Evolutionary conservation across 2,797 vertebrate species (phyloP), one percentile per base, ranked within the genome.

Genomic region (Cuniculus paca): DNA sequence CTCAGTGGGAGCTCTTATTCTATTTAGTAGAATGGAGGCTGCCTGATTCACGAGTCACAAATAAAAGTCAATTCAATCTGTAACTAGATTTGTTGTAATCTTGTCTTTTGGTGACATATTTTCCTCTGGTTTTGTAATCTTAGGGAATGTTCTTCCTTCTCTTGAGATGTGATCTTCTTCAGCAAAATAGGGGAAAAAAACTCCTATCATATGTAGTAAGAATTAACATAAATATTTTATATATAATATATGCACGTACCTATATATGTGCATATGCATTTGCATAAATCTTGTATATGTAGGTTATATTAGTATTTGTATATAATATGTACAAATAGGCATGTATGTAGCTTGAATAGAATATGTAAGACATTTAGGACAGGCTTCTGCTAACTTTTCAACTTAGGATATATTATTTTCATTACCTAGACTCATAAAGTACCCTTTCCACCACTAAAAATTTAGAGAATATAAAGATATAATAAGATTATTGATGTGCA

Each of bases 351-450:
- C 54, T 58, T 70, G 2, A 48, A 65, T 83, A 75, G 28, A 54
- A 19, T 34, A n/a, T 45, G 10, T 8, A 83, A 83, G 60, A 72
- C 26, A 86, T 54, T 85, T 95, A 2, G 68, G 68, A 85, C 11
- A 91, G 24, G 12, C 36, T 93, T 70, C 65, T 36, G 39, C 4
- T 63, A 45, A 74, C n/a, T 83, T 72, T 90, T 87, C 60, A 56
- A 48, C 74, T 88, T 88, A 78, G 16, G 26, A n/a, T 85, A 81
- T 36, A 88, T 42, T 72, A 42, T 77, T 95, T 86, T 89, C 65
- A 74, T 28, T 48, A 56, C 8, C 34, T 75, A 50, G 61, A 82
- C 14, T 72, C 65, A 61, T 22, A 61, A 91, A 82, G 20, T 13
- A 70, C 3, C 14, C 52, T 96, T 90, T 36, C 74, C 11, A 61